Conservation (phyloP, 2,888 invertebrate species). For the Ichneumoninae sp. region DNA sequence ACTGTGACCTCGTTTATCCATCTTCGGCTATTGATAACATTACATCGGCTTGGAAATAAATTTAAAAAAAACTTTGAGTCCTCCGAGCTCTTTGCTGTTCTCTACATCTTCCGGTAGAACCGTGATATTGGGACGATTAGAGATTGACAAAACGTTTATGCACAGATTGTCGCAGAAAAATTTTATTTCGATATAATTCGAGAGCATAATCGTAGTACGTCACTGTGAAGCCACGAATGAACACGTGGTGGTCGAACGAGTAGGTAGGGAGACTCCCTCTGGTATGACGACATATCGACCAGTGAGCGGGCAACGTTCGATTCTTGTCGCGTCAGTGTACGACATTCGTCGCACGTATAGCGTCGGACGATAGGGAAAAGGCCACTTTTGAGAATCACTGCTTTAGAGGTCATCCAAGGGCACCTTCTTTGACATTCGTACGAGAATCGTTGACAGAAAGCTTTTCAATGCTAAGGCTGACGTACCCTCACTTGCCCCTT, state of each 20-base stretch:
- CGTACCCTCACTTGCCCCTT: slow-evolving; percentile 36
- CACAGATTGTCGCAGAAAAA: not conserved
- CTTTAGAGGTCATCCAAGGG: slow-evolving; percentile 79
- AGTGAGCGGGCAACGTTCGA: slow-evolving; percentile 58
- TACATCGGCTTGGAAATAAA: not conserved
- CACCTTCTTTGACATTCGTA: slow-evolving; percentile 78
- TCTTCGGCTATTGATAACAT: not conserved
- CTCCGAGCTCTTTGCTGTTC: not conserved
- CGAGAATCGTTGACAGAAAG: slow-evolving; percentile 64
- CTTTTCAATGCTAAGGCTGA: slow-evolving; percentile 69
- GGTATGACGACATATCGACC: slow-evolving; percentile 75
- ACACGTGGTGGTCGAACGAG: slow-evolving; percentile 62
- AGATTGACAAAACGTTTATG: not conserved
- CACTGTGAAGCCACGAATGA: slow-evolving; percentile 34
- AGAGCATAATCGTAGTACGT: slow-evolving; percentile 25
- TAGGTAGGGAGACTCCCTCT: slow-evolving; percentile 52
- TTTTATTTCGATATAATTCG: not conserved
- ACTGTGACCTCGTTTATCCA: not conserved
- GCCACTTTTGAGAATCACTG: slow-evolving; percentile 73
- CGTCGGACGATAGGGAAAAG: slow-evolving; percentile 32
- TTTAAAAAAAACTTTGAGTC: not conserved
- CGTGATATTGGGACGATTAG: not conserved
- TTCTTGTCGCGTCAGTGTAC: slow-evolving; percentile 36
- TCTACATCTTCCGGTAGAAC: not conserved
- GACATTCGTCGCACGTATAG: slow-evolving; percentile 50